Conservation (phyloP, 1,140 invertebrate genomes). For the Trichoplusia ni region DNA sequence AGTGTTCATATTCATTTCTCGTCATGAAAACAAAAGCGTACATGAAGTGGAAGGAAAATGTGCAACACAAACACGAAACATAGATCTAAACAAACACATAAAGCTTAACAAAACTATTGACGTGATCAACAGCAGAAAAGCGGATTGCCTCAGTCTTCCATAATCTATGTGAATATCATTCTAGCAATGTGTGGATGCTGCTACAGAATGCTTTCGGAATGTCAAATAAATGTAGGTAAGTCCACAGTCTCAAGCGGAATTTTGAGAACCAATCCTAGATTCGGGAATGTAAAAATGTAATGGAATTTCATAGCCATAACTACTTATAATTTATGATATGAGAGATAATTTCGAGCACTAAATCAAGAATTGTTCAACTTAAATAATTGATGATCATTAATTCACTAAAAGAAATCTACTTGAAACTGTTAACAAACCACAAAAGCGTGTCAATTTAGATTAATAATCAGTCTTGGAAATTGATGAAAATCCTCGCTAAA, state of each 20-base stretch:
- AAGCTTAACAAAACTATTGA: conserved; percentile 67
- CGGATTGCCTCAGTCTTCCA: conserved; percentile 61
- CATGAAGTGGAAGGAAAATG: not conserved
- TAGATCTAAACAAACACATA: conserved; percentile 42
- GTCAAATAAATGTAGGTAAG: conserved; percentile 42
- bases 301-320: too few species aligned
- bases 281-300: not conserved
- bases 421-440: conserved; percentile 10
- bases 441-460: conserved; percentile 62
- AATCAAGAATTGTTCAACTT: too few species aligned
- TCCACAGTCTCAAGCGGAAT: conserved; percentile 29
- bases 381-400: too few species aligned
- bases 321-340: conserved; percentile 2
- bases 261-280: not conserved
- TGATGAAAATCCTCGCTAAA: conserved; percentile 55
- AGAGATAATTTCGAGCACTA: not conserved
- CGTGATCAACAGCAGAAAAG: conserved; percentile 70
- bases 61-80: conserved; percentile 21
- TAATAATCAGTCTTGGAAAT: conserved; percentile 76
- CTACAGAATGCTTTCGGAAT: conserved; percentile 51
- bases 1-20: too few species aligned
- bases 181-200: conserved; percentile 42
- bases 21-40: too few species aligned
- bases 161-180: conserved; percentile 49
- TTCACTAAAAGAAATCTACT: not conserved